These are phyloP conservation scores for Acronicta aceris DNA, from an alignment of 2,888 invertebrate genomes.

Conservation along the genomic window DNA sequence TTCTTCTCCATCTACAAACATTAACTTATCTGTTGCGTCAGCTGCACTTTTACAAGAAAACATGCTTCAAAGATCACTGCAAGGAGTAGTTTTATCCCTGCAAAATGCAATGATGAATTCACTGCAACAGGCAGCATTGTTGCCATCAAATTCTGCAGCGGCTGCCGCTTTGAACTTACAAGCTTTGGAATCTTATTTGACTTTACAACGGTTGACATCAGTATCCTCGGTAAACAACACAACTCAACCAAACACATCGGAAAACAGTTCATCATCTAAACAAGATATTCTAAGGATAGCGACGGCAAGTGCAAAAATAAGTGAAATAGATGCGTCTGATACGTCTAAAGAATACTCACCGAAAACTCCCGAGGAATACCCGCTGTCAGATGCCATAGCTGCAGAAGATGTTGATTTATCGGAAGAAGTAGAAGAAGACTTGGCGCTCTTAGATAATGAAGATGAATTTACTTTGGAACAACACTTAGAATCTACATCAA, in stretches of 20 bases:
- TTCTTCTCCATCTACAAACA: slow-evolving; percentile 77
- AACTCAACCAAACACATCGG: slow-evolving; percentile 72
- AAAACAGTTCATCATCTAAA: slow-evolving; percentile 85
- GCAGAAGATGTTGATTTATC: slow-evolving; percentile 91
- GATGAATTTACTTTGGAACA: slow-evolving; percentile 91
- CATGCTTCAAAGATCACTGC: slow-evolving; percentile 92
- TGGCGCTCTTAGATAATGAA: slow-evolving; percentile 93
- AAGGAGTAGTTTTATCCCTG: slow-evolving; percentile 94
- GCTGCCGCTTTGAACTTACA: slow-evolving; percentile 95
- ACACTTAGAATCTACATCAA: slow-evolving; percentile 84
- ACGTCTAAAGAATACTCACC: slow-evolving; percentile 81
- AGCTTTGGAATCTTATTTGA: slow-evolving; percentile 95
- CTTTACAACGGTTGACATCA: slow-evolving; percentile 93
- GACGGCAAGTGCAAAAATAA: slow-evolving; percentile 87
- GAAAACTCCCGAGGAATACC: slow-evolving; percentile 85
- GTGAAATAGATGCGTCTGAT: slow-evolving; percentile 80
- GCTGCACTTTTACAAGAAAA: slow-evolving; percentile 91
- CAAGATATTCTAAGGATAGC: slow-evolving; percentile 92
- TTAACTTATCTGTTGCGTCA: slow-evolving; percentile 88
- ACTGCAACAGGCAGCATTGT: slow-evolving; percentile 94
- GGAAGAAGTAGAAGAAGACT: slow-evolving; percentile 93
- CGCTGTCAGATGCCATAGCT: slow-evolving; percentile 85
- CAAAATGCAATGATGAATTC: slow-evolving; percentile 96
- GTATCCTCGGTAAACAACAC: slow-evolving; percentile 89
- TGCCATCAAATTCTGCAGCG: slow-evolving; percentile 95